These are phyloP conservation scores for Nettapus auritus DNA, from an alignment of 2,113 vertebrate genomes.

Conservation along the genomic window DNA sequence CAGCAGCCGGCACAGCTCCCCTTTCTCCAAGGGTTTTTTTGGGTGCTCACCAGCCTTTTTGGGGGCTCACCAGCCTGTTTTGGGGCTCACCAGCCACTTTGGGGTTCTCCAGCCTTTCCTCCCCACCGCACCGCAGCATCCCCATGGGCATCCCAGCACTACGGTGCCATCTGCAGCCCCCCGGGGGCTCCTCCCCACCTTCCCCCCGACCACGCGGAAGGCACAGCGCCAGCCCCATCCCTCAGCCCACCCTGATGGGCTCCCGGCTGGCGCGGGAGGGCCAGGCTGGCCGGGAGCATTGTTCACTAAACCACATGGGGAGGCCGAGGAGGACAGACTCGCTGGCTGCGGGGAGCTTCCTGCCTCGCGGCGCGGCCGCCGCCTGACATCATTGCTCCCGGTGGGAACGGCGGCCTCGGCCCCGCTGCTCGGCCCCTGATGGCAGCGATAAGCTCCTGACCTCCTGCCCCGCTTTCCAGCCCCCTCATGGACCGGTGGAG, in stretches of 20 bases:
- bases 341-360: slow-evolving; percentile 46
- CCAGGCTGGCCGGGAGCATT: not conserved
- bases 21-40: not conserved
- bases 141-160: not conserved
- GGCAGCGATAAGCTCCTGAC: slow-evolving; percentile 3
- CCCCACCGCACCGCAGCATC: not conserved
- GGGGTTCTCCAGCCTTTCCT: not conserved
- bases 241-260: accelerated
- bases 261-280: not conserved
- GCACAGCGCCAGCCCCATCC: accelerated
- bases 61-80: not conserved
- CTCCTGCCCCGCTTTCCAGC: not conserved
- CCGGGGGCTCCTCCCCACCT: not conserved
- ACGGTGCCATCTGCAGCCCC: not conserved
- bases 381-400: slow-evolving; percentile 23
- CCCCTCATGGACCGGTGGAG: not conserved
- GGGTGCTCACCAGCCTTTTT: not conserved
- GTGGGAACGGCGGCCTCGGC: not conserved
- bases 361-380: not conserved
- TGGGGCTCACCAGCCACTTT: not conserved
- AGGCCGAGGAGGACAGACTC: slow-evolving; percentile 58
- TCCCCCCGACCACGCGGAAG: not conserved
- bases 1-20: not conserved
- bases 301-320: not conserved
- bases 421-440: not conserved